Evolutionary conservation across 2,113 vertebrate species (phyloP), one percentile per base, ranked within the genome.

Genomic region (Pagrus major): DNA sequence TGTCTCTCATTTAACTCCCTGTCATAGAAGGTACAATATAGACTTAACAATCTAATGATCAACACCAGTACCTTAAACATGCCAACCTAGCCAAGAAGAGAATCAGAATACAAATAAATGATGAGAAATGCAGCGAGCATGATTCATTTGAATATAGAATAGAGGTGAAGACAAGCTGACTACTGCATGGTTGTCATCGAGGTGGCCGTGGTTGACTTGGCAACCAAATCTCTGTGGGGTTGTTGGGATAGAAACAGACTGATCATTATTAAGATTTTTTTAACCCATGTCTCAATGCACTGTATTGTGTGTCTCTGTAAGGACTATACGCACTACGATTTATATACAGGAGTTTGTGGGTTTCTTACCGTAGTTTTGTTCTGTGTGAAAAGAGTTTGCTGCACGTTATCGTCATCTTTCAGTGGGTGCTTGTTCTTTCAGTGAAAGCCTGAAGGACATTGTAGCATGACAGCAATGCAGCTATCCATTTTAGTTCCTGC

Each of bases 141-240:
- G 64, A 90, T 67, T 78, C 27, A 76, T 71, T 41, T 70, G 70
- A 83, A 82, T 69, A 72, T 54, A 42, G 51, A 80, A 81, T 16
- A 60, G 85, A 89, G 56, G 63, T 74, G 81, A 85, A 86, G 77
- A 51, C 39, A 61, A 75, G 61, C 83, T 69, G 76, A 76, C 71
- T 58, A 44, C 64, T 63, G 71, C 80, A 54, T 46, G 76, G 67
- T 71, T 82, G 85, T 86, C 86, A 80, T 79, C 16, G 56, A 85
- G 66, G 83, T 80, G 85, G 80, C 89, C 23, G 77, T 76, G 76
- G 90, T 90, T 93, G 89, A 92, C 89, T 89, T 91, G 88, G 91
- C 84, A 93, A 91, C 92, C 83, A 47, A 90, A 86, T 87, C 90
- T 89, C 87, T 72, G 75, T 15, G 85, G 71, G 76, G 75, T 65